Percentiles rank a stretch among this genome's conserved stretches.
phyloP scores from a whole-genome alignment of 2,888 invertebrate genomes.

The Cloeon dipterum region DNA sequence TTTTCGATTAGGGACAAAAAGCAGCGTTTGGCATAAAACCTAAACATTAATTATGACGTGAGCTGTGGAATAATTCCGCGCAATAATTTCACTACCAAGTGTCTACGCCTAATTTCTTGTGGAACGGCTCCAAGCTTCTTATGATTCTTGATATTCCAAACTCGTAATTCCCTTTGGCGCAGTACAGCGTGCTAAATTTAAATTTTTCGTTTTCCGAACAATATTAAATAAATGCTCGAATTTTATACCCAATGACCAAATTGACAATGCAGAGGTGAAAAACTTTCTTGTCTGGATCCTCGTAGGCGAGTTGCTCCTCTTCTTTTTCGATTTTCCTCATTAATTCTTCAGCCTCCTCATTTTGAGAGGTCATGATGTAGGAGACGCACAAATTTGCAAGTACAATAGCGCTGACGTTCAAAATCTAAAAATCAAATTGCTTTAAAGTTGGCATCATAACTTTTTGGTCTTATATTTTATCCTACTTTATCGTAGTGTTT shows the following conservation, averaged over 20 bases:
- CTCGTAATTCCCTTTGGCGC: conserved; percentile 96
- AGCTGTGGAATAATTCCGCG: background rate
- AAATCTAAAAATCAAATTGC: conserved; percentile 30
- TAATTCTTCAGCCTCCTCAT: conserved; percentile 94
- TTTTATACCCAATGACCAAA: conserved; percentile 68
- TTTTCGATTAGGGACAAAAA: conserved; percentile 84
- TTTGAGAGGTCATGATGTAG: conserved; percentile 97
- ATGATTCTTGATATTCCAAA: conserved; percentile 95
- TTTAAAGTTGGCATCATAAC: too few relatives aligned
- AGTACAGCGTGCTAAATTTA: conserved; percentile 60
- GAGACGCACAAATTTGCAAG: conserved; percentile 95
- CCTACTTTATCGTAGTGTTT: conserved; percentile 69
- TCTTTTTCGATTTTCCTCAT: conserved; percentile 98
- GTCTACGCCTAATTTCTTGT: conserved; percentile 86
- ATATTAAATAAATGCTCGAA: conserved; percentile 1
- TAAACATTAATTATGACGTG: conserved; percentile 8
- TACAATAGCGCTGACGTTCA: conserved; percentile 92
- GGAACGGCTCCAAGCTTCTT: conserved; percentile 85
- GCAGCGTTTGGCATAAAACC: conserved; percentile 84
- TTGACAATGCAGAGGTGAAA: conserved; percentile 97
- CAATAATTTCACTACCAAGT: conserved; percentile 45
- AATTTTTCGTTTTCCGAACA: background rate
- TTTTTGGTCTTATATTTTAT: too few relatives aligned
- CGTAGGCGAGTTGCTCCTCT: conserved; percentile 78
- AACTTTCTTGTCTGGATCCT: conserved; percentile 80